Base-by-base conservation (phyloP, 2,888 invertebrate species). In the Trichopoda pennipes region DNA sequence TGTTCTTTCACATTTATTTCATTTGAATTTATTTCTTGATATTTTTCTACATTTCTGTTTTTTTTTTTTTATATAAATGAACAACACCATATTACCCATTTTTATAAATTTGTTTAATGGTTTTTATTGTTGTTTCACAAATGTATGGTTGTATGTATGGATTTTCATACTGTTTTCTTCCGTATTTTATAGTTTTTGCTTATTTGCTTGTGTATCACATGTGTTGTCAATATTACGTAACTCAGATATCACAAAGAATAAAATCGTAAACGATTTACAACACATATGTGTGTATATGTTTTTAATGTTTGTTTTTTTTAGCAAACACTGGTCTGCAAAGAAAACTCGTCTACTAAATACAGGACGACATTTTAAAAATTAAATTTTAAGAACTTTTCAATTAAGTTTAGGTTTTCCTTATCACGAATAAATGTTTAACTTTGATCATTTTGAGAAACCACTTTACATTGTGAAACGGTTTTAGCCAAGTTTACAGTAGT, bases 111-210 rank as follows among this genome's bases (percentile, higher is more conserved):
- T 19, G 28, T 42, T 9, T 42, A 55, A 35, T 69, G n/a, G n/a
- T 69, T 60, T 14, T 78, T 70, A 14, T 53, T 72, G 60, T 60
- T 77, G 55, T 73, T 69, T 56, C 32, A 42, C 8, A 44, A 35
- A 16, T 47, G 12, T 47, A 21, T 38, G 32, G 35, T 10, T 55
- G 32, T 44, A 17, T 47, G 55, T 35, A 17, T 21, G 14, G 35
- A 44, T 32, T 16, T 19, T 21, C 21, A 23, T 53, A 51, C 58
- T 53, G 60, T 73, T 55, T 82, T 82, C 78, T 82, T 82, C 82
- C 82, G 78, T 72, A 72, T 79, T 82, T 74, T 53, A 75, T 70
- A 64, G 70, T 51, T 77, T 73, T 66, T 72, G 80, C 47, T 49
- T 28, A 16, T 55, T 47, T 32, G 72, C 53, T 55, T 42, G n/a